These are phyloP conservation scores for Galerucella calmariensis DNA, from an alignment of 2,888 invertebrate genomes.

Conservation along the genomic window DNA sequence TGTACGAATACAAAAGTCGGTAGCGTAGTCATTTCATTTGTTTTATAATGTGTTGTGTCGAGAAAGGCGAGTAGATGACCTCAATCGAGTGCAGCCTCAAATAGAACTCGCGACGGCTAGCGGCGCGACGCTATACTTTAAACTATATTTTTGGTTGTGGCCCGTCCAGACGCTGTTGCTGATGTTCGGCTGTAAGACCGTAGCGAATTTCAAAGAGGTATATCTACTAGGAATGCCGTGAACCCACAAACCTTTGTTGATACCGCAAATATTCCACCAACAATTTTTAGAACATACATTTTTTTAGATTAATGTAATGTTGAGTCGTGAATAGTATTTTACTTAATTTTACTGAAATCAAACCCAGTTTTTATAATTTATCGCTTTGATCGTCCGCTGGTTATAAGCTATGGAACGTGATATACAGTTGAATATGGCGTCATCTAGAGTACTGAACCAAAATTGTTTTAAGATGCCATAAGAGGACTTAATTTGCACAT, in stretches of 20 bases:
- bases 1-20: constrained; percentile 2
- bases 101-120: constrained; percentile 48
- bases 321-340: too few species aligned
- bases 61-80: constrained; percentile 54
- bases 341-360: too few species aligned
- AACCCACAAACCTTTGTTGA: background rate
- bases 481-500: too few species aligned
- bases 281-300: background rate
- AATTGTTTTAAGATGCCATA: too few species aligned
- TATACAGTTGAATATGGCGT: too few species aligned
- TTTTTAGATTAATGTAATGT: too few species aligned
- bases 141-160: constrained; percentile 32
- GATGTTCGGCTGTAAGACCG: constrained; percentile 6
- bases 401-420: too few species aligned
- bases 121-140: constrained; percentile 48
- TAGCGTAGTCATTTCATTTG: constrained; percentile 2
- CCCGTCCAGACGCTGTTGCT: constrained; percentile 16
- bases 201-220: constrained; percentile 18
- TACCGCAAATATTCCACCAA: background rate
- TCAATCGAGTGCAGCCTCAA: constrained; percentile 57
- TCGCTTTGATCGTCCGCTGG: too few species aligned
- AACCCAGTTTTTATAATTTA: too few species aligned
- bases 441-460: too few species aligned
- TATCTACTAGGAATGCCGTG: constrained; percentile 12
- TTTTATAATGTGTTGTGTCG: constrained; percentile 43